Conservation (phyloP, 2,888 invertebrate genomes). For the Ochropleura leucogaster region DNA sequence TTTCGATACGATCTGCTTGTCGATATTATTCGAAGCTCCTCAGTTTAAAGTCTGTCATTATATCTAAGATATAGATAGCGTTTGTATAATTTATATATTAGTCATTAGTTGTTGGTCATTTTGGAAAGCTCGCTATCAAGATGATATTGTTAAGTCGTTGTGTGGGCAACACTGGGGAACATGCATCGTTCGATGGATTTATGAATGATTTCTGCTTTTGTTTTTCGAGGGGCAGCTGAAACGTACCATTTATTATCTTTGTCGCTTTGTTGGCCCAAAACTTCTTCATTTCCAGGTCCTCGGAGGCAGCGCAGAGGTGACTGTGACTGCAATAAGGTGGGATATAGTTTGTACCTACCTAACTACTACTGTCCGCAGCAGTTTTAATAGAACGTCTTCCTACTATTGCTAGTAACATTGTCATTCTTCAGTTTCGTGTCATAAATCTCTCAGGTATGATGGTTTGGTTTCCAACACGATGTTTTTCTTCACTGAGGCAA, state of each 20-base stretch:
- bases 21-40: slow-evolving; percentile 63
- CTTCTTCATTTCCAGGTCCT: neutral
- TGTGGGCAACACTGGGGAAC: slow-evolving; percentile 3
- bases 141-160: slow-evolving; percentile 46
- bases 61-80: slow-evolving; percentile 65
- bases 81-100: slow-evolving; percentile 66
- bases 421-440: too few relatives aligned
- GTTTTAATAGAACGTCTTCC: neutral
- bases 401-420: neutral
- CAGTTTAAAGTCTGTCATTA: slow-evolving; percentile 72
- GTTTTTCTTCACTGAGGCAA: neutral
- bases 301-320: neutral
- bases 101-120: slow-evolving; percentile 60
- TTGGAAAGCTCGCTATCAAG: slow-evolving; percentile 63
- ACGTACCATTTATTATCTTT: neutral
- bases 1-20: slow-evolving; percentile 72
- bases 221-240: neutral
- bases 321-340: neutral
- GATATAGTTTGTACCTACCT: neutral
- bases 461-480: neutral
- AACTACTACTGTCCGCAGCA: neutral
- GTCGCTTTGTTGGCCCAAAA: neutral
- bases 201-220: neutral
- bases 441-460: neutral
- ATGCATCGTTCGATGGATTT: slow-evolving; percentile 8